Evolutionary conservation across 2,888 invertebrate genomes (phyloP).

Genomic region (Ormyrus pomaceus): DNA sequence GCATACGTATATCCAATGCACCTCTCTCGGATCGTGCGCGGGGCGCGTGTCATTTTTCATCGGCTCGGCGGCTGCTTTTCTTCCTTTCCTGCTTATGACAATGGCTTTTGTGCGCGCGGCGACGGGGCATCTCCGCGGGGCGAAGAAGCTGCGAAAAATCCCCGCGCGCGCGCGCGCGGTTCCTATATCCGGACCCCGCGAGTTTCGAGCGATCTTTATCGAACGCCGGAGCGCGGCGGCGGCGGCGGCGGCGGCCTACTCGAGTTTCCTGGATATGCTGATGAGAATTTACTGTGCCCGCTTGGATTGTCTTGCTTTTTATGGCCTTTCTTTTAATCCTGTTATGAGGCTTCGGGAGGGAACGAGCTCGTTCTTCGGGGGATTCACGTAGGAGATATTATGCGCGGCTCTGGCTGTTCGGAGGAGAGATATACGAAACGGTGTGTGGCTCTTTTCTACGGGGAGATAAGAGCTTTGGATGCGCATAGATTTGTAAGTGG

Average conservation of each 20-base stretch:
- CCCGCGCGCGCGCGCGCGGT: too few species aligned
- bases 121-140: background rate
- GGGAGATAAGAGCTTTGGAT: too few species aligned
- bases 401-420: too few species aligned
- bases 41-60: constrained; percentile 57
- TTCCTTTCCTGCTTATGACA: constrained; percentile 31
- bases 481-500: too few species aligned
- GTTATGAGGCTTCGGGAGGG: too few species aligned
- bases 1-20: background rate
- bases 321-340: too few species aligned
- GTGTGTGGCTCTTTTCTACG: too few species aligned
- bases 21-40: constrained; percentile 50
- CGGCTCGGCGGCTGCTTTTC: constrained; percentile 38
- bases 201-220: constrained; percentile 7
- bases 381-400: too few species aligned
- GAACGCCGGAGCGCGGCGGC: background rate
- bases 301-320: background rate
- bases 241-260: background rate
- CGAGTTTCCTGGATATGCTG: constrained; percentile 7
- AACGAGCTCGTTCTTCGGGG: too few species aligned
- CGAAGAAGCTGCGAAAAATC: constrained; percentile 12
- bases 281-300: constrained; percentile 3
- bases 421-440: too few species aligned
- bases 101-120: background rate
- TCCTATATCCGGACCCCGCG: too few species aligned